Base-by-base conservation (phyloP, 2,113 vertebrate species). In the Corynorhinus townsendii region DNA sequence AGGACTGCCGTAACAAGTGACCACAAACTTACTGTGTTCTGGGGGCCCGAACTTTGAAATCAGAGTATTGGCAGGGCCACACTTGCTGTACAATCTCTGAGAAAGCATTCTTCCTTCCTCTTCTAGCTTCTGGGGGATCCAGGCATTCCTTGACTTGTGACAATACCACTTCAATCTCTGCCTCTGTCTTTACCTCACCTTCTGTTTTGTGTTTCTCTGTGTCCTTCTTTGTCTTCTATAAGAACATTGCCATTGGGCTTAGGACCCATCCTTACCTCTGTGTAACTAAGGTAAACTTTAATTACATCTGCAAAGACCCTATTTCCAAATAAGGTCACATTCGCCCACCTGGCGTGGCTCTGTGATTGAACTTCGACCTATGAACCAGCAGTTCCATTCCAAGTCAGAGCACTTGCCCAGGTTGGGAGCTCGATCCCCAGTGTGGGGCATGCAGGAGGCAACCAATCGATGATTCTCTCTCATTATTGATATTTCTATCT, bases 291-390 rank as follows among this genome's bases (percentile, higher is more conserved):
- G 12, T 75, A 73, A 73, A 15, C 26, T 24, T 86, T 89, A 82
- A 69, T 86, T 86, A 79, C 3, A 40, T 49, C 54, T 86, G 17
- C 68, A 45, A 79, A 95, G 38, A 30, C 4, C 17, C 14, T 54
- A 4, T 90, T 96, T 96, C 40, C 43, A 89, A 82, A 89, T 59
- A 86, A 43, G 52, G 26, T 45, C 35, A 71, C 28, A 75, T 86
- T 75, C 0, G 20, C 54, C 54, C 24, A 26, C 22, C 56, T 26
- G 10, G 22, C 56, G 1, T 59, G 56, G 22, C 22, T 59, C 22
- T 24, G 22, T 59, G 24, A 9, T 26, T 59, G 56, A 59, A 24
- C 56, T 59, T 59, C 10, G 3, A 26, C 56, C 24, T 59, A 8
- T 59, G 56, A 59, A 26, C 24, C 56, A 11, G 22, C 56, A 26